phyloP scores from a whole-genome alignment of 30 jellyfish, hydroid and myxozoan genomes.

The Pseudorhiza aurosa region DNA sequence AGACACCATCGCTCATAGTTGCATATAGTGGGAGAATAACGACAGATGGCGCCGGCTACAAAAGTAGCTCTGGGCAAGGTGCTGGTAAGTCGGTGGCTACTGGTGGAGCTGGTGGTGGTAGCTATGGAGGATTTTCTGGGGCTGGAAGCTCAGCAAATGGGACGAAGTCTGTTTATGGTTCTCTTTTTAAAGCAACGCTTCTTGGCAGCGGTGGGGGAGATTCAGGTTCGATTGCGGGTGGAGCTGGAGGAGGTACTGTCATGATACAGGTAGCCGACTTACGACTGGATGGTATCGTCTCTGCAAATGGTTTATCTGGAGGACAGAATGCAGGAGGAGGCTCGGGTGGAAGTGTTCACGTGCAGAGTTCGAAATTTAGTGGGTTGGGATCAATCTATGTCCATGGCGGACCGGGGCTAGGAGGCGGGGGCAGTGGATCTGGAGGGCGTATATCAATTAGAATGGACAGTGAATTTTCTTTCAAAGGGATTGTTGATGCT shows the following conservation, averaged over 20 bases:
- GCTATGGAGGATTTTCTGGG: slow-evolving; percentile 70
- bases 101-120: slow-evolving; percentile 59
- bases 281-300: slow-evolving; percentile 33
- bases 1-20: slow-evolving; percentile 26
- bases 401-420: slow-evolving; percentile 49
- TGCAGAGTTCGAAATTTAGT: slow-evolving; percentile 1
- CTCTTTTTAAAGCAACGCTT: slow-evolving; percentile 28
- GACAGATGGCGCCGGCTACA: slow-evolving; percentile 36
- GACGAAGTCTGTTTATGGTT: slow-evolving; percentile 43
- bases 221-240: slow-evolving; percentile 28
- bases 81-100: slow-evolving; percentile 21
- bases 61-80: slow-evolving; percentile 31
- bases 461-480: slow-evolving; percentile 8
- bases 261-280: neutral
- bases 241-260: slow-evolving; percentile 63
- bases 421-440: slow-evolving; percentile 67
- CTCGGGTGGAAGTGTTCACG: slow-evolving; percentile 61
- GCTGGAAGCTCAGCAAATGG: slow-evolving; percentile 33
- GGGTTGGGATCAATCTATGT: slow-evolving; percentile 53
- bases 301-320: slow-evolving; percentile 52
- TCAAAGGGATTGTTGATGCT: slow-evolving; percentile 52
- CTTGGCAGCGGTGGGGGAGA: slow-evolving; percentile 72
- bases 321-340: slow-evolving; percentile 67
- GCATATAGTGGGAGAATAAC: slow-evolving; percentile 49
- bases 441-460: slow-evolving; percentile 51